Evolutionary conservation across 2,888 invertebrate genomes (phyloP).

Genomic region (Cataglyphis altisquamis): DNA sequence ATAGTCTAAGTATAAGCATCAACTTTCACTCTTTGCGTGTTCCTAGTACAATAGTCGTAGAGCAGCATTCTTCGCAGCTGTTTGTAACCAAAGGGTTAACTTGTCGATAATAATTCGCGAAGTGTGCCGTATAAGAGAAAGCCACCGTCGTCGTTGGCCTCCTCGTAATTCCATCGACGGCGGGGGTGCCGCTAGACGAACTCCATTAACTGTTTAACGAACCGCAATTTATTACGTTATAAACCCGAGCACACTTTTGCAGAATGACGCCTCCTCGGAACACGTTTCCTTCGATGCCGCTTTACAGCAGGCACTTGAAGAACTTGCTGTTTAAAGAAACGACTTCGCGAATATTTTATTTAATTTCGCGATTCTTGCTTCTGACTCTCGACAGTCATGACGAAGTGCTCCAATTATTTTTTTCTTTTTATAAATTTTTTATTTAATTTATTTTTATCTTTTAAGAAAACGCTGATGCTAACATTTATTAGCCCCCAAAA

Average conservation of each 20-base stretch:
- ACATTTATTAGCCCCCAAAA: background rate
- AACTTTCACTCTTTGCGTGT: constrained; percentile 19
- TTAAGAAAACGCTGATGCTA: background rate
- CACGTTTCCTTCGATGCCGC: constrained; percentile 55
- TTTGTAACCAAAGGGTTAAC: constrained; percentile 58
- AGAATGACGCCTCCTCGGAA: constrained; percentile 43
- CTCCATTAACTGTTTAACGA: constrained; percentile 84
- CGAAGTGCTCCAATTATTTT: background rate
- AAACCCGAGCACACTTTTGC: constrained; percentile 71
- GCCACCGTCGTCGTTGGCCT: constrained; percentile 51
- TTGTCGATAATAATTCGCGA: constrained; percentile 76
- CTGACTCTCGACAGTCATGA: background rate
- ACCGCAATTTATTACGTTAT: constrained; percentile 83
- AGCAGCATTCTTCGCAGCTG: constrained; percentile 33
- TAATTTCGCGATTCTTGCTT: background rate
- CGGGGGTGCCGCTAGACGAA: constrained; percentile 74
- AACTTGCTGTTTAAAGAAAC: background rate
- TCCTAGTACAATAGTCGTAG: constrained; percentile 30
- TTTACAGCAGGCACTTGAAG: constrained; percentile 21
- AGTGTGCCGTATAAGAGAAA: constrained; percentile 70
- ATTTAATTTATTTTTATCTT: background rate
- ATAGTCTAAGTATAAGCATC: background rate
- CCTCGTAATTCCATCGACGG: constrained; percentile 76
- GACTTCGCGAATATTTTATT: background rate
- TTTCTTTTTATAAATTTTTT: background rate